A percentile compares a stretch with the other conserved stretches of the same genome.
Evolutionary conservation across 2,113 vertebrate species (phyloP).

Genomic region (Mellivora capensis): DNA sequence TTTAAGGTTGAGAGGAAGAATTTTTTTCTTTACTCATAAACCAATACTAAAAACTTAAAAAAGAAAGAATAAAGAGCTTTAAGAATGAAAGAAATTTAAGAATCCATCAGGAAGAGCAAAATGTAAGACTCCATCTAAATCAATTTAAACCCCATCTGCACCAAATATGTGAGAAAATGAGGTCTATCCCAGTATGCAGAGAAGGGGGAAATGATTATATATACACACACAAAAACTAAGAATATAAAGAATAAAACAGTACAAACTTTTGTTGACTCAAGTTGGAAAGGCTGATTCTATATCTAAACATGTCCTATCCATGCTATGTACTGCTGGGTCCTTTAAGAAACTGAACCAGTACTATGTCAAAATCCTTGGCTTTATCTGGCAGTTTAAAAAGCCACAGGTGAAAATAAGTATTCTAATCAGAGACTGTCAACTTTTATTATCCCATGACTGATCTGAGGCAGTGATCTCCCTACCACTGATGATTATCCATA

Average conservation of each 20-base stretch:
- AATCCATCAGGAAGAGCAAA: background rate
- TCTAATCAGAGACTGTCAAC: background rate
- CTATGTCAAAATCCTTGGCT: background rate
- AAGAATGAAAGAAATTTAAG: background rate
- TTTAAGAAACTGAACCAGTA: background rate
- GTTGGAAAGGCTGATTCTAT: background rate
- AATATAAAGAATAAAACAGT: background rate
- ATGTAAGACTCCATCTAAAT: background rate
- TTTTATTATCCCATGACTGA: background rate
- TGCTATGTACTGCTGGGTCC: background rate
- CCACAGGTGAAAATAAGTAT: background rate
- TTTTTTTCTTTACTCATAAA: conserved; percentile 6
- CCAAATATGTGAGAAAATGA: background rate
- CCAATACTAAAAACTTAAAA: background rate
- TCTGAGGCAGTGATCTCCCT: background rate
- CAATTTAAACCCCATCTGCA: background rate
- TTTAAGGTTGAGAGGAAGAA: background rate
- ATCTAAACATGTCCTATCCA: background rate
- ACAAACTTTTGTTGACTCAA: background rate
- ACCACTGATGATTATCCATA: background rate
- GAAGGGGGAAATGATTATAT: background rate
- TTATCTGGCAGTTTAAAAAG: background rate
- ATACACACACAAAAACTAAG: background rate
- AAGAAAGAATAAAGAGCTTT: background rate
- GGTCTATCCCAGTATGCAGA: background rate